phyloP scores from a whole-genome alignment of 2,888 invertebrate genomes.

The Endomychus coccineus region DNA sequence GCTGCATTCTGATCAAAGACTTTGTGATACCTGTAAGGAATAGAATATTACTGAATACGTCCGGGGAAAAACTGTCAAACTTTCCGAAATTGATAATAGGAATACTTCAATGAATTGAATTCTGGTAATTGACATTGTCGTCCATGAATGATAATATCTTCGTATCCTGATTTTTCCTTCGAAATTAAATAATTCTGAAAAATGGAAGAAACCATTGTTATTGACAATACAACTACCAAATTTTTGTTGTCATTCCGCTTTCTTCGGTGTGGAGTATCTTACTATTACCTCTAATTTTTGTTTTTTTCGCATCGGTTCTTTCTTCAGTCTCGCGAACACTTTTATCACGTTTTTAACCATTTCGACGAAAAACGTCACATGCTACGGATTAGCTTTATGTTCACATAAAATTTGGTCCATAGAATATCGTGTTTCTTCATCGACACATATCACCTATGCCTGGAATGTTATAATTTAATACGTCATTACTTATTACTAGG shows the following conservation, averaged over 20 bases:
- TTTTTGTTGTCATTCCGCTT: constrained; percentile 11
- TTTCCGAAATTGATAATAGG: constrained; percentile 22
- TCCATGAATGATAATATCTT: constrained; percentile 19
- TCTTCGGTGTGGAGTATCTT: constrained; percentile 3
- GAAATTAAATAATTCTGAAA: constrained; percentile 23
- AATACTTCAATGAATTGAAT: constrained; percentile 2
- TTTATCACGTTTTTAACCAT: constrained; percentile 44
- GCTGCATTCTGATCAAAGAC: constrained; percentile 41
- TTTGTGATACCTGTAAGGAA: constrained; percentile 41
- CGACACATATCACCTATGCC: no score
- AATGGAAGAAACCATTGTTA: constrained; percentile 2
- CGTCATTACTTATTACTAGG: no score
- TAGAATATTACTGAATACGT: background rate
- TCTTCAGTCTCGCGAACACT: constrained; percentile 43
- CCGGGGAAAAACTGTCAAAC: constrained; percentile 9
- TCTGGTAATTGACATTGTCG: constrained; percentile 2
- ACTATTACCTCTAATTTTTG: constrained; percentile 11
- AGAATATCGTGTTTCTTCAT: no score
- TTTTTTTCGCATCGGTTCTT: constrained; percentile 19
- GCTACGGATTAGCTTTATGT: no score
- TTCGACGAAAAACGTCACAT: no score
- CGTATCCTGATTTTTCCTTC: constrained; percentile 15
- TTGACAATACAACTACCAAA: background rate
- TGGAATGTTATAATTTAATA: no score
- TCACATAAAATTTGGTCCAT: no score